Evolutionary conservation across 30 jellyfish, hydroid and myxozoan genomes (phyloP).

Genomic region (Cassiopea xamachana): DNA sequence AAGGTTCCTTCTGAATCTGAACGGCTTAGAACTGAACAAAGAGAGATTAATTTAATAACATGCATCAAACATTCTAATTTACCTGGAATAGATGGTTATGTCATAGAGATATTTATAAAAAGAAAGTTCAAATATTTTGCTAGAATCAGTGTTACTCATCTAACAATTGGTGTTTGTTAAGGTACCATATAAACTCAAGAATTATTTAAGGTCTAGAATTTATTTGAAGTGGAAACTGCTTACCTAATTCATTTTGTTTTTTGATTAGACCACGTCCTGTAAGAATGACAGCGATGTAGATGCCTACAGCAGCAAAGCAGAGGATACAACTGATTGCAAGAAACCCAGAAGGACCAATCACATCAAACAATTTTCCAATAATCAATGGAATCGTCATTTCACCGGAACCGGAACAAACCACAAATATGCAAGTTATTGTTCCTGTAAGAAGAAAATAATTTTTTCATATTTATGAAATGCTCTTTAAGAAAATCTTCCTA

Average conservation of each 20-base stretch:
- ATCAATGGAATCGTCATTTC: slow-evolving; percentile 97
- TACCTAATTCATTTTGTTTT: slow-evolving; percentile 67
- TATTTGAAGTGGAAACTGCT: not conserved
- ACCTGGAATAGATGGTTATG: too few species aligned
- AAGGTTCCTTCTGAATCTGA: slow-evolving; percentile 48
- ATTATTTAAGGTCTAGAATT: too few species aligned
- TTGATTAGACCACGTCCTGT: slow-evolving; percentile 84
- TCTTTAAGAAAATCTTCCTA: not conserved
- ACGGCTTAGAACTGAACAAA: slow-evolving; percentile 51
- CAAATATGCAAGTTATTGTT: slow-evolving; percentile 96
- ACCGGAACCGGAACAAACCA: slow-evolving; percentile 96
- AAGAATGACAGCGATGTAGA: slow-evolving; percentile 87
- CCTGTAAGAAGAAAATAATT: slow-evolving; percentile 41
- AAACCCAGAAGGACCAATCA: slow-evolving; percentile 95
- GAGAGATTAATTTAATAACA: not conserved
- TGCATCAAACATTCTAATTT: too few species aligned
- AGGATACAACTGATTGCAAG: slow-evolving; percentile 89
- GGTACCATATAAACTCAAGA: too few species aligned
- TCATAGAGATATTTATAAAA: too few species aligned
- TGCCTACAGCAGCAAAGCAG: slow-evolving; percentile 92
- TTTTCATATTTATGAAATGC: not conserved
- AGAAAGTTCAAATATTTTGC: too few species aligned
- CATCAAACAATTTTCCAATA: slow-evolving; percentile 94
- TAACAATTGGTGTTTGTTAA: too few species aligned
- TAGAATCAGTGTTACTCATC: too few species aligned